Percentiles rank a stretch among this genome's conserved stretches.
Conservation (phyloP, 2,797 vertebrate genomes). For the Avahi laniger region DNA sequence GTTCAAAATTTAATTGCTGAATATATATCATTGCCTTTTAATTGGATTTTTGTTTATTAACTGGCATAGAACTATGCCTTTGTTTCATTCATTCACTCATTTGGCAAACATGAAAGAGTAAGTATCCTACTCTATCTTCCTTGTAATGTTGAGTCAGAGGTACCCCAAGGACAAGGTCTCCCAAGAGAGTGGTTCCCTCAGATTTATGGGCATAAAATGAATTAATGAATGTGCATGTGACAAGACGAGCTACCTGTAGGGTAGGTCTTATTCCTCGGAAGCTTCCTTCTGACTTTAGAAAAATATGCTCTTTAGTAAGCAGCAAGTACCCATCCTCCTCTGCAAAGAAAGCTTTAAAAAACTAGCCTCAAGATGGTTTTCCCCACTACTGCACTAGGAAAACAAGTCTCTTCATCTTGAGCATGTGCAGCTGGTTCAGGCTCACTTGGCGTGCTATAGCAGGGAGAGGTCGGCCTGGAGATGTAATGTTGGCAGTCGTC, state of each 20-base stretch:
- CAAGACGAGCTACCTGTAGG: neutral
- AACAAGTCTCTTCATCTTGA: neutral
- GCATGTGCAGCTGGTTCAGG: neutral
- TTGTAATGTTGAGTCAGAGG: neutral
- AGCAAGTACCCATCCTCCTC: neutral
- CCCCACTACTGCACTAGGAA: neutral
- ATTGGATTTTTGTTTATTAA: neutral
- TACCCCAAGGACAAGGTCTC: neutral
- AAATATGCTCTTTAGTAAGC: neutral
- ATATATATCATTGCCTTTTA: neutral
- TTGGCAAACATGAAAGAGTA: neutral
- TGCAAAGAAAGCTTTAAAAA: slow-evolving; percentile 18
- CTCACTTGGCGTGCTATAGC: neutral
- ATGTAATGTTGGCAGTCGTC: neutral
- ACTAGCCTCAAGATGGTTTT: neutral
- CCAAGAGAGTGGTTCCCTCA: neutral
- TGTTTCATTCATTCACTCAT: neutral
- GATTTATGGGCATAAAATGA: neutral
- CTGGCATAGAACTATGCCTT: neutral
- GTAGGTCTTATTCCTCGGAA: neutral
- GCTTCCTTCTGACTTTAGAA: neutral
- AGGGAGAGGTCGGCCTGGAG: neutral
- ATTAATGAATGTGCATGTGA: neutral
- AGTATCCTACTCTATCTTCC: neutral
- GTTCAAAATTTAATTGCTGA: neutral